A percentile compares a stretch with the other conserved stretches of the same genome.
phyloP scores from a whole-genome alignment of 1,140 invertebrate species.

The Diorhabda sublineata region DNA sequence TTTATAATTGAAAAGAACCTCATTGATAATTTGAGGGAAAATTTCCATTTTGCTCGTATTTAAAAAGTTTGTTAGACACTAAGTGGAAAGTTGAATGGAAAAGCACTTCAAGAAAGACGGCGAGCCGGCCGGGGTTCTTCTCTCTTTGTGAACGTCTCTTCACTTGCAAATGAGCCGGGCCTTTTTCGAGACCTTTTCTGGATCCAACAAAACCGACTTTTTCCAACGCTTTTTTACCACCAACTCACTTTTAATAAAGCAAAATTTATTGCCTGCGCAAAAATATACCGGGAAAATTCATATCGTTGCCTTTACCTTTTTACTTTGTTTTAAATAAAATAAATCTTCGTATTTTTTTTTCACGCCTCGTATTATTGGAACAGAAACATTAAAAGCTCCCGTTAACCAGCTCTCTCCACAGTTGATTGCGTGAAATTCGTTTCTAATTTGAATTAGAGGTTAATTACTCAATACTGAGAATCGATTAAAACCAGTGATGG shows the following conservation, averaged over 20 bases:
- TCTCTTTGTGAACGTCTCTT: slow-evolving; percentile 7
- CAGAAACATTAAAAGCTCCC: no score
- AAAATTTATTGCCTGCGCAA: background rate
- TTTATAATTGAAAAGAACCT: slow-evolving; percentile 7
- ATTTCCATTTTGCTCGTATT: slow-evolving; percentile 13
- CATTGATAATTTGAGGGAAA: slow-evolving; percentile 6
- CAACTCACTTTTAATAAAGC: background rate
- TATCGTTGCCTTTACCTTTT: no score
- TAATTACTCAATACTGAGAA: no score
- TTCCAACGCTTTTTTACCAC: background rate
- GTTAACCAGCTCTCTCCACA: no score
- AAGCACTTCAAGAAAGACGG: background rate
- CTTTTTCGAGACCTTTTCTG: slow-evolving; percentile 2
- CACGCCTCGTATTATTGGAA: no score
- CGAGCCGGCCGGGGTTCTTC: background rate
- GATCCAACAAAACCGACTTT: background rate
- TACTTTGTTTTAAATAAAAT: no score
- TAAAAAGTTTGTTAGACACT: slow-evolving; percentile 15
- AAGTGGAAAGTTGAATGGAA: slow-evolving; percentile 13
- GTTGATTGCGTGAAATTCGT: no score
- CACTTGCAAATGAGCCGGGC: background rate
- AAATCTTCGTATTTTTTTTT: no score
- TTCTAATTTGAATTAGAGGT: no score
- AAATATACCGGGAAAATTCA: background rate
- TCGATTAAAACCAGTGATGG: no score